Base-by-base conservation (phyloP, 2,888 invertebrate genomes). In the Nemotelus nigrinus region DNA sequence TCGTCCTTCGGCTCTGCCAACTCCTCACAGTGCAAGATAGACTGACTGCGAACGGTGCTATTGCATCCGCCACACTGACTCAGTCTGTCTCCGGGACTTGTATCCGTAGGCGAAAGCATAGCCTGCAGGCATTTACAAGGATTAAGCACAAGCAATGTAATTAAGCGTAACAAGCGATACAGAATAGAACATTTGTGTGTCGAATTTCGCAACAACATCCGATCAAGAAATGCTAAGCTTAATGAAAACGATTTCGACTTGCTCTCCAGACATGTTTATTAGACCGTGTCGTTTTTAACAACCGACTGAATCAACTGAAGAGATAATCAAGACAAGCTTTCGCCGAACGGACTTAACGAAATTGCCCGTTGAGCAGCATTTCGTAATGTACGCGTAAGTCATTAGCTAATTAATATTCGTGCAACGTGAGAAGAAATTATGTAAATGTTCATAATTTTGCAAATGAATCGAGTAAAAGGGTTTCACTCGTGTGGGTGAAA, bases 101-200 rank as follows among this genome's bases (percentile, higher is more conserved):
- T 10, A 58, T 47, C 48, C 55, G n/a, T 41, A 72, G 57, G 1
- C 63, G 39, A 63, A 74, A 63, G 43, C 60, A 63, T 48, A 74
- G 76, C 78, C 78, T n/a, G 50, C 10, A 76, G 78, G 78, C 72
- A 71, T 63, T 78, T 77, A 65, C 55, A 71, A 77, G 78, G 77
- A 77, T 78, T 72, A 63, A 78, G 74, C 72, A 39, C 55, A 44
- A 72, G 72, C 78, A 64, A 71, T 78, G 78, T 78, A 78, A 78
- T 78, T 78, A 78, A 78, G 78, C 77, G 77, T 71, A 78, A 78
- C 78, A 78, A 67, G 78, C 78, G 48, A 60, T 48, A 74, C 60
- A 47, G 63, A 60, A 63, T 60, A 63, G 44, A 63, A 74, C 74
- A 74, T 74, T 74, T 74, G 48, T 60, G 41, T 74, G 63, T 74